phyloP scores from a whole-genome alignment of 37 sponge, comb jelly and placozoan genomes.

The Tethya wilhelma region DNA sequence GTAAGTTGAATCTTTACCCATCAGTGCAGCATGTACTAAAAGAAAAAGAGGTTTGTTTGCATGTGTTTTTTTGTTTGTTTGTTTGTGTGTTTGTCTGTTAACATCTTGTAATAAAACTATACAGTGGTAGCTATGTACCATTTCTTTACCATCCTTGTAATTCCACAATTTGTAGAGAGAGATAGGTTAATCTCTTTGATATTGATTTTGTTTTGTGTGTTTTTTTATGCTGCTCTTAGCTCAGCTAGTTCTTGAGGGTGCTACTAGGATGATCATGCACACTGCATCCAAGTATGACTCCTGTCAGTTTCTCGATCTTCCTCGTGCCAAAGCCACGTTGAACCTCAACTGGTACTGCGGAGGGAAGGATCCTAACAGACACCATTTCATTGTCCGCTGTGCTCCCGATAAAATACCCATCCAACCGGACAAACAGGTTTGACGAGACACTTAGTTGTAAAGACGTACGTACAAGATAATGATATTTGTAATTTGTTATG shows the following conservation, averaged over 20 bases:
- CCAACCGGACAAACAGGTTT: constrained; percentile 47
- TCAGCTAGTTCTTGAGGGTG: constrained; percentile 62
- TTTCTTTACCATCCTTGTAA: too few species aligned
- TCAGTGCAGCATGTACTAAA: too few species aligned
- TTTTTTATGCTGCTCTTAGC: too few species aligned
- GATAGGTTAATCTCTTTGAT: too few species aligned
- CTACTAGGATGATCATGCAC: constrained; percentile 64
- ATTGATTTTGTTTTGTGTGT: too few species aligned
- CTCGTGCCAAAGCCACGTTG: constrained; percentile 32
- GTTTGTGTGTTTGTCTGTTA: too few species aligned
- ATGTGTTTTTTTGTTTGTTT: too few species aligned
- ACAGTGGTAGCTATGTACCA: too few species aligned
- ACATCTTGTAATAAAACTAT: too few species aligned
- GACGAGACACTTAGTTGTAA: background rate
- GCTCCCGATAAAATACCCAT: constrained; percentile 75
- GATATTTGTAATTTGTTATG: too few species aligned
- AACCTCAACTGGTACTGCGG: constrained; percentile 58
- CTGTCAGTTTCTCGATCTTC: constrained; percentile 74
- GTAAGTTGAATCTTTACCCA: constrained; percentile 34
- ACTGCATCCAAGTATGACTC: constrained; percentile 96
- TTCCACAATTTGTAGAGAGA: too few species aligned
- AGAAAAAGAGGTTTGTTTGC: too few species aligned
- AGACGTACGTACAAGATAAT: background rate
- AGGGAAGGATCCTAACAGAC: constrained; percentile 53
- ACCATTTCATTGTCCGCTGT: constrained; percentile 81